These are phyloP conservation scores for Camptogramma bilineatum DNA, from an alignment of 2,888 invertebrate genomes.

Conservation along the genomic window DNA sequence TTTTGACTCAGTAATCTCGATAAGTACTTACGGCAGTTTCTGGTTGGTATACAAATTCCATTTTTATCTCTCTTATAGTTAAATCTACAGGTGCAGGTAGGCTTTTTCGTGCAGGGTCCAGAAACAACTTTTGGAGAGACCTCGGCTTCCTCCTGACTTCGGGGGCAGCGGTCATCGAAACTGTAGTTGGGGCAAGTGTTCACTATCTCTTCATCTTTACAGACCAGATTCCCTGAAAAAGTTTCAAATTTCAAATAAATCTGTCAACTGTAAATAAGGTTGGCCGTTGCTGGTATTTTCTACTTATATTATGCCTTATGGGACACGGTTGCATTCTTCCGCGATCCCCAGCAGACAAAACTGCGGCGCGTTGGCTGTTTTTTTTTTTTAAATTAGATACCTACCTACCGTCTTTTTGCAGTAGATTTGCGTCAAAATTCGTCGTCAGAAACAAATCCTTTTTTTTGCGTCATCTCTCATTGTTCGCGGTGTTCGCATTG, in stretches of 20 bases:
- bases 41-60: conserved; percentile 52
- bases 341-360: too few species aligned
- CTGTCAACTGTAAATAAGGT: too few species aligned
- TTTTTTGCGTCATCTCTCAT: too few species aligned
- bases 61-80: conserved; percentile 51
- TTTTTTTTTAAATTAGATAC: too few species aligned
- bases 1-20: neutral
- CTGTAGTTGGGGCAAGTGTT: conserved; percentile 22
- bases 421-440: too few species aligned
- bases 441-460: too few species aligned
- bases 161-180: conserved; percentile 33
- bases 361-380: too few species aligned
- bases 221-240: conserved; percentile 36
- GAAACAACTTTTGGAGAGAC: neutral
- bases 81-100: conserved; percentile 55
- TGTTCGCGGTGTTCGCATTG: too few species aligned
- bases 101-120: conserved; percentile 8
- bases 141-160: conserved; percentile 35
- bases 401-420: too few species aligned
- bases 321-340: too few species aligned
- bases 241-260: neutral
- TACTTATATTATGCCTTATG: too few species aligned
- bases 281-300: too few species aligned
- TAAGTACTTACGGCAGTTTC: conserved; percentile 55
- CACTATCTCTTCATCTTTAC: conserved; percentile 27